phyloP scores from a whole-genome alignment of 2,888 invertebrate genomes.

The Creontiades dilutus region DNA sequence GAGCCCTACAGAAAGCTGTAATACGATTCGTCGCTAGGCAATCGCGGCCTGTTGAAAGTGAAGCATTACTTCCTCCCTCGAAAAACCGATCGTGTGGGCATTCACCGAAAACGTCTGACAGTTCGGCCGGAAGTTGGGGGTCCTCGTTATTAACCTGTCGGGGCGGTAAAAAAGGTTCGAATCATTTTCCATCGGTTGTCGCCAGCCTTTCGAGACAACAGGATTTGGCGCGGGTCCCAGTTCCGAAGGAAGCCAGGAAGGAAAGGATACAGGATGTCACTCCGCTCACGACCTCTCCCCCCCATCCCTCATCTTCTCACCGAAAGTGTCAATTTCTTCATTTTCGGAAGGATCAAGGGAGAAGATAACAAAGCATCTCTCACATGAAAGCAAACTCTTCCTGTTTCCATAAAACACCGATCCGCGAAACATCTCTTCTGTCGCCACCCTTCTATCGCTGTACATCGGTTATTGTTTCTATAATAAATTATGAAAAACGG shows the following conservation, averaged over 20 bases:
- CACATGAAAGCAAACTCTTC: too few species aligned
- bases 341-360: neutral
- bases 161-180: conserved; percentile 23
- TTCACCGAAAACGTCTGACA: conserved; percentile 11
- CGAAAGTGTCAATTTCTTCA: neutral
- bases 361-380: too few species aligned
- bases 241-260: conserved; percentile 16
- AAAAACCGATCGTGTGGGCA: neutral
- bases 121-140: conserved; percentile 36
- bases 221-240: conserved; percentile 36
- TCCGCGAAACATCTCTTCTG: too few species aligned
- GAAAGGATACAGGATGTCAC: conserved; percentile 36
- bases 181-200: conserved; percentile 13
- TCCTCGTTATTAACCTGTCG: conserved; percentile 56
- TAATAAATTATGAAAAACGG: too few species aligned
- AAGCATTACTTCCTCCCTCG: conserved; percentile 13
- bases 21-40: neutral
- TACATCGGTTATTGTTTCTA: too few species aligned
- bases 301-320: neutral
- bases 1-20: neutral
- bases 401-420: too few species aligned
- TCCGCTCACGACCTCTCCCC: neutral
- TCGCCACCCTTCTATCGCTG: too few species aligned
- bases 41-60: conserved; percentile 3
- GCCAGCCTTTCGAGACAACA: neutral